Conservation (phyloP, 2,113 vertebrate species). For the Bubalus kerabau region DNA sequence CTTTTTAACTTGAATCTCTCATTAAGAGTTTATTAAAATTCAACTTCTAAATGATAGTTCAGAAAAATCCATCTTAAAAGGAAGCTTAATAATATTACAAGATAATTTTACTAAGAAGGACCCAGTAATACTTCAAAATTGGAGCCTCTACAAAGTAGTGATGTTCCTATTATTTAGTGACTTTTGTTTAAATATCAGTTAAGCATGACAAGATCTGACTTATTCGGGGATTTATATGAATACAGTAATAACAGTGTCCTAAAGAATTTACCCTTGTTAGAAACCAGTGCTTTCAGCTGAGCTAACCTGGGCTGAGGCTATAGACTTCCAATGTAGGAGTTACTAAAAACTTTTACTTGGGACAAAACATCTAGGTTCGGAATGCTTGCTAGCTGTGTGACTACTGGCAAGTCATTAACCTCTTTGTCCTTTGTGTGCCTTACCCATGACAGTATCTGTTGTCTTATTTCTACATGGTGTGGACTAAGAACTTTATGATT, state of each 20-base stretch:
- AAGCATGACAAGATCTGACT: not conserved
- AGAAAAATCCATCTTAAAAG: not conserved
- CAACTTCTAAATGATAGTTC: not conserved
- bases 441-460: too few species aligned
- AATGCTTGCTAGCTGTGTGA: too few species aligned
- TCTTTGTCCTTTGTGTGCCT: too few species aligned
- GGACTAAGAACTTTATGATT: slow-evolving; percentile 1
- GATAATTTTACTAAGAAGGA: not conserved
- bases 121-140: slow-evolving; percentile 10
- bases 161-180: not conserved
- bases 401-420: too few species aligned
- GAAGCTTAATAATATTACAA: not conserved
- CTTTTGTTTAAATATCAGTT: not conserved
- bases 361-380: too few species aligned
- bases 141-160: not conserved
- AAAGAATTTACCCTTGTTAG: too few species aligned
- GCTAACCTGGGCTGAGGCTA: too few species aligned
- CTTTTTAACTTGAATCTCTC: not conserved
- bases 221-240: not conserved
- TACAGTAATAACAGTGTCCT: not conserved
- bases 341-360: too few species aligned
- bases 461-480: not conserved
- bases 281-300: too few species aligned
- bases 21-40: slow-evolving; percentile 25
- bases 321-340: too few species aligned